Base-by-base conservation (phyloP, 2,888 invertebrate species). In the Chrysotoxum bicinctum region DNA sequence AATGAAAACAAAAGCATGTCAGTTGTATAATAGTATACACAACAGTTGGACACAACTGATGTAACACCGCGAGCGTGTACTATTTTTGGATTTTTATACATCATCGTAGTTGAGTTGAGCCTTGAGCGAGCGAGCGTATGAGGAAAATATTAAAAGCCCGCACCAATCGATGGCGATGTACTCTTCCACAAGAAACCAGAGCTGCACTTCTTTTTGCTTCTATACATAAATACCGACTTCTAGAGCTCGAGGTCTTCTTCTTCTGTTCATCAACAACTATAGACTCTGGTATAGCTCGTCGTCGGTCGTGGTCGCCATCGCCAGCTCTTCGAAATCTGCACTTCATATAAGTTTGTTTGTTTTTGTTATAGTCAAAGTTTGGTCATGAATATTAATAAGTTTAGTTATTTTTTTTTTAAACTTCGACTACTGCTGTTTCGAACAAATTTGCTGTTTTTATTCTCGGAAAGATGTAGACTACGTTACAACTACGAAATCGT, bases 371-470 rank as follows among this genome's bases (percentile, higher is more conserved):
- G 43, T 35, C 68, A 75, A 73, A 80, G 88, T 80, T 88, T 88
- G 87, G 88, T 89, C 89, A 89, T 89, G 89, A 89, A 89, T 89
- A 89, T 89, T 89, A 89, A 89, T 88, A 88, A 87, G 83, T 78
- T 72, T 52, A 52, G 26, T 26, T 30, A n/a, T 30, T 37, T 72
- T 35, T 35, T 52, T 35, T 6, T 9, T 54, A 64, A 50, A 1
- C 14, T n/a, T 43, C 16, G 16, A 32, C 16, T 37, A 14, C 35
- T 58, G 45, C 62, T 64, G 26, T 45, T 72, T 70, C 21, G 43
- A 56, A 72, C 45, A 83, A 84, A 74, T 80, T 85, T 72, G 76
- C 81, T 66, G 50, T 75, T 80, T 73, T 81, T 69, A 80, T 85
- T 85, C 85, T 81, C 19, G 72, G 85, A 85, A 85, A 84, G 80